Evolutionary conservation across 1,140 invertebrate species (phyloP), one percentile per base, ranked within the genome.

Genomic region (Trypoxylus dichotomus): DNA sequence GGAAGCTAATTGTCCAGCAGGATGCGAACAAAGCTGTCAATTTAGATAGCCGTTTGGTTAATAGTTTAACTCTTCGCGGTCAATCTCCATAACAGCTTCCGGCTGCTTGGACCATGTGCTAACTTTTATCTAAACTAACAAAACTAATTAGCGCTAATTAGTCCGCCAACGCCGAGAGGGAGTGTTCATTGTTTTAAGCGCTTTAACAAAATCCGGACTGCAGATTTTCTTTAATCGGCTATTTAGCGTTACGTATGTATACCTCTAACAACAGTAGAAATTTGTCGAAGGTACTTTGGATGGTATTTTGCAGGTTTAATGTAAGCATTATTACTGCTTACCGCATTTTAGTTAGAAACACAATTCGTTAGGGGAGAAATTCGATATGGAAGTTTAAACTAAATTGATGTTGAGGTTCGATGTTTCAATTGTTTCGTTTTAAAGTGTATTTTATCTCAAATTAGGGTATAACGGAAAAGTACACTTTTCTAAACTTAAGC

Each of bases 61-160:
- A 19, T 5, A n/a, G 6, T 54, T 54, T 54, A 54, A n/a, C 19
- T 54, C 15, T 54, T 19, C 47, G 47, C 47, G 47, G 47, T 54
- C 19, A 15, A 54, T 54, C 13, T n/a, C 47, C 47, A 19, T 54
- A 54, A 19, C 19, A 54, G 32, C 47, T 15, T 54, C 47, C 47
- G 15, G 6, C 19, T 19, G 47, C 19, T 19, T 15, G 19, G 47
- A n/a, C 47, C 47, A 54, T 13, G 47, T 54, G 47, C 47, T 47
- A 54, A 19, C 47, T 54, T 54, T 19, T n/a, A 54, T 54, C 47
- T 15, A 1, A 54, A 54, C n/a, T n/a, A 54, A 54, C 47, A n/a
- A 54, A 54, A 54, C 47, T 15, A 54, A 54, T 54, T 54, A 54
- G 47, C 47, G 47, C 47, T 54, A 54, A 54, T 54, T 54, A 54